Evolutionary conservation across 2,888 invertebrate species (phyloP), one percentile per base, ranked within the genome.

Genomic region (Drosophila neotestacea): DNA sequence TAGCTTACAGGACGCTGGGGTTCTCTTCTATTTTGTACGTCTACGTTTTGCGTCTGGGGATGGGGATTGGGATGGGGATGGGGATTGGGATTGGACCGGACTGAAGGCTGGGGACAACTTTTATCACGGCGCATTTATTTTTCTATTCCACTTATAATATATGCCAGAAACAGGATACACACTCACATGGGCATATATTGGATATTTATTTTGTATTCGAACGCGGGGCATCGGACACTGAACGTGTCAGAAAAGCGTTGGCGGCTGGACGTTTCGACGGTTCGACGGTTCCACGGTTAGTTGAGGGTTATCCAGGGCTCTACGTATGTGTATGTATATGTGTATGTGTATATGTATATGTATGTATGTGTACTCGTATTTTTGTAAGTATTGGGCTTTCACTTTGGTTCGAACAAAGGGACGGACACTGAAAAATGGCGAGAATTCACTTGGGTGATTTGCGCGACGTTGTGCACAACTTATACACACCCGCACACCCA

Each of bases 101-200:
- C 36, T 36, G 46, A 38, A 52, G 54, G 60, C 47, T 58, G 77
- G 67, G 85, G 61, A 73, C 87, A 89, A 83, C 87, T 81, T 91
- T 87, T 91, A 89, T 81, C 88, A 82, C 84, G 81, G 83, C 85
- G 86, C 88, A 90, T 89, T 90, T 91, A 90, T 90, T 90, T 89
- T 91, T 91, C 86, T 89, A 88, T 90, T 90, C 79, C 85, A 87
- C 88, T 90, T 89, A 90, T 91, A 89, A 90, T 91, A 89, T 90
- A 90, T 91, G 91, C 91, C 90, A 90, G 83, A 87, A 89, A 89
- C 90, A 90, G 89, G 90, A 90, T 88, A 90, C 86, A 90, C 73
- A 80, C 79, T 75, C 80, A 87, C 80, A 77, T 84, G 82, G 75
- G 79, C 87, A 89, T 83, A 78, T 85, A 85, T 85, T 77, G 80